Evolutionary conservation across 2,797 vertebrate genomes (phyloP).

Genomic region (Halcyon smyrnensis): DNA sequence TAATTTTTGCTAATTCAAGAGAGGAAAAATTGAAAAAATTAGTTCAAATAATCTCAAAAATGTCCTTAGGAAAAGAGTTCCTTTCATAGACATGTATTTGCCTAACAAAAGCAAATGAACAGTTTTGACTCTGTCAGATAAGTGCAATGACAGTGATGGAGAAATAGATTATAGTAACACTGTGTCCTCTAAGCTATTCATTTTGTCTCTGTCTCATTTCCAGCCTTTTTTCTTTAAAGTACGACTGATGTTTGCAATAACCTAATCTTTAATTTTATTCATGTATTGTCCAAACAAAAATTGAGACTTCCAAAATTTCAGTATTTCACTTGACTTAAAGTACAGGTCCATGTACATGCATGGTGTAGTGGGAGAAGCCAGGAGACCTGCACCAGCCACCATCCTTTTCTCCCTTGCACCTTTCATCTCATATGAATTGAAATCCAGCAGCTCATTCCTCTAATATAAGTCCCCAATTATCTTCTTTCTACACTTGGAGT

Average conservation of each 20-base stretch:
- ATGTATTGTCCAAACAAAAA: conserved; percentile 24
- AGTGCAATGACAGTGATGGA: not conserved
- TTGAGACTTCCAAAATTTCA: not conserved
- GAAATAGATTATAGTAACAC: not conserved
- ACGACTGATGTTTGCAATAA: conserved; percentile 10
- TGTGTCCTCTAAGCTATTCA: not conserved
- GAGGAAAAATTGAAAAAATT: not conserved
- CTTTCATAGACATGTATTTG: not conserved
- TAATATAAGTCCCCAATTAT: not conserved
- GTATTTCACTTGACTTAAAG: not conserved
- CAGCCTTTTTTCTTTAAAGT: not conserved
- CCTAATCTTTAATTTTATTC: conserved; percentile 24
- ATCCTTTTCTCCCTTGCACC: not conserved
- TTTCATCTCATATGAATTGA: not conserved
- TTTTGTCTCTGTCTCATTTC: conserved; percentile 34
- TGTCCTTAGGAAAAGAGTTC: not conserved
- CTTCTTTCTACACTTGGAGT: not conserved
- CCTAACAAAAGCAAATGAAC: not conserved
- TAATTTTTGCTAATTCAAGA: not conserved
- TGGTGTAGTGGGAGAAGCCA: not conserved
- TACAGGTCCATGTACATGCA: not conserved
- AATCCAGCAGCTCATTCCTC: not conserved
- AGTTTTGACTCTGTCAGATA: not conserved
- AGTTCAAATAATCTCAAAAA: not conserved
- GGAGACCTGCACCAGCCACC: not conserved